These are phyloP conservation scores for Drosophila lacteicornis DNA, from an alignment of 1,140 invertebrate genomes.

Conservation along the genomic window DNA sequence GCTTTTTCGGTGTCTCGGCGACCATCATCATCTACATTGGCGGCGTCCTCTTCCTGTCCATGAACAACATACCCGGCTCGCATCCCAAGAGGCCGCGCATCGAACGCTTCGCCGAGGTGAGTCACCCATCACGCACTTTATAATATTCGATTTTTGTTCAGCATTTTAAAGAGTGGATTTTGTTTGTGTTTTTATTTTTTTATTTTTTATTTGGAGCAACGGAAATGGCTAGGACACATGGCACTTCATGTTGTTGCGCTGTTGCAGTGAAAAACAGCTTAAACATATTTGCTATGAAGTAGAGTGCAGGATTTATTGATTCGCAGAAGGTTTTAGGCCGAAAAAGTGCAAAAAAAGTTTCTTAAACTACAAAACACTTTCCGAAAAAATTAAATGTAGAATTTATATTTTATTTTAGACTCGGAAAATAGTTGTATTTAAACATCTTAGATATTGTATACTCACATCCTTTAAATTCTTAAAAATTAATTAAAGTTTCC, in stretches of 20 bases:
- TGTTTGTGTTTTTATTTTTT: background rate
- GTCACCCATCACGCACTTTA: conserved; percentile 1
- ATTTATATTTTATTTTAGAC: background rate
- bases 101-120: conserved; percentile 77
- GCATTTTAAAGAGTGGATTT: no score
- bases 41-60: conserved; percentile 86
- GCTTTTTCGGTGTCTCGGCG: conserved; percentile 86
- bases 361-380: no score
- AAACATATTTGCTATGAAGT: background rate
- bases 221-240: background rate
- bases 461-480: background rate
- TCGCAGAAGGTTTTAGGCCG: no score
- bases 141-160: background rate
- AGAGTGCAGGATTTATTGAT: background rate
- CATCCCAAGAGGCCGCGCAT: conserved; percentile 73
- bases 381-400: background rate
- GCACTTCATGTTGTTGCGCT: no score
- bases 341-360: background rate
- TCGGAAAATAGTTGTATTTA: background rate
- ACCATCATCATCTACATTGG: conserved; percentile 86
- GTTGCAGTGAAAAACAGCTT: background rate
- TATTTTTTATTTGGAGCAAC: no score
- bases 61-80: conserved; percentile 86
- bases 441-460: background rate
- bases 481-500: background rate